A percentile compares a stretch with the other conserved stretches of the same genome.
These are phyloP conservation scores for Hyles vespertilio DNA, from an alignment of 1,140 invertebrate genomes.

Conservation along the genomic window DNA sequence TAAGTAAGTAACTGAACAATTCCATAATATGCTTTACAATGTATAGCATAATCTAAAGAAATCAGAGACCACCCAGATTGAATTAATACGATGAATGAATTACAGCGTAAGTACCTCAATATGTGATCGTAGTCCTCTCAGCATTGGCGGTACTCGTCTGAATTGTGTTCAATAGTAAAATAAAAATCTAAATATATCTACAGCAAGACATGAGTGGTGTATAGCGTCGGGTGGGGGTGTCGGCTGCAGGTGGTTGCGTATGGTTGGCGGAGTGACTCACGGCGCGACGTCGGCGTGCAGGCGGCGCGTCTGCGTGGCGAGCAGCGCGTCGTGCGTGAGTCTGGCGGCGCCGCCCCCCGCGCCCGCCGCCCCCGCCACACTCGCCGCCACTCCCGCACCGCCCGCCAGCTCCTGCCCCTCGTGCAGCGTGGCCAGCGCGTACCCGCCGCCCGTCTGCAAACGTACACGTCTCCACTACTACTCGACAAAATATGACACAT, in stretches of 20 bases:
- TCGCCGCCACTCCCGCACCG: conserved; percentile 32
- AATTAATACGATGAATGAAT: too few relatives aligned
- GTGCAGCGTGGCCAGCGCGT: conserved; percentile 76
- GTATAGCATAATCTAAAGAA: background rate
- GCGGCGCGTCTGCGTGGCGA: conserved; percentile 84
- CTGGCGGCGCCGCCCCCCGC: conserved; percentile 73
- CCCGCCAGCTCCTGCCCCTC: conserved; percentile 80
- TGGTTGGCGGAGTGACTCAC: conserved; percentile 74
- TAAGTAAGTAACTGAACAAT: too few relatives aligned
- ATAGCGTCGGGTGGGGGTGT: background rate
- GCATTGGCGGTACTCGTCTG: too few relatives aligned
- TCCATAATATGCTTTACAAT: too few relatives aligned
- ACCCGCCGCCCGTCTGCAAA: conserved; percentile 3
- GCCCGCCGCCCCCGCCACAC: conserved; percentile 29
- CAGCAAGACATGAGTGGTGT: too few relatives aligned
- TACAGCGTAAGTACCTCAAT: too few relatives aligned
- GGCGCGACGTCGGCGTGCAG: conserved; percentile 84
- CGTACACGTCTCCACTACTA: background rate
- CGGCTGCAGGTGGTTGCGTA: background rate
- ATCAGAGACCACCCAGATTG: too few relatives aligned
- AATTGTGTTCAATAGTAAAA: too few relatives aligned
- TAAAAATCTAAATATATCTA: too few relatives aligned
- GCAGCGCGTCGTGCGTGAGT: conserved; percentile 86
- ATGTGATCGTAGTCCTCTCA: too few relatives aligned
- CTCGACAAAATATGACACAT: too few relatives aligned